A percentile compares a stretch with the other conserved stretches of the same genome.
Conservation (phyloP, 2,888 invertebrate species). For the Balanococcus diminutus region DNA sequence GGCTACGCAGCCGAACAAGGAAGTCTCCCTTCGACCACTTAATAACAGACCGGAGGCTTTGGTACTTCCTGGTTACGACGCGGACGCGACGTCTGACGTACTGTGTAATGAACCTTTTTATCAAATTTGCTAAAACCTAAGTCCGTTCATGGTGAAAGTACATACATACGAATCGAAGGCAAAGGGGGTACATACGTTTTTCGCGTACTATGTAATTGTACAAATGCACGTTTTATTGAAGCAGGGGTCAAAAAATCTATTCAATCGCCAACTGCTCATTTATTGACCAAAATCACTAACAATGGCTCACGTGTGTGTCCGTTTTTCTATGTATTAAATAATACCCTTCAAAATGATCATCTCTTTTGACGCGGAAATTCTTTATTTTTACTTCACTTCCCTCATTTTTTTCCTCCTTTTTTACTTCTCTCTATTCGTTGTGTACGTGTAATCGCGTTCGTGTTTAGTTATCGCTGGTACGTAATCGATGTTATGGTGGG, state of each 20-base stretch:
- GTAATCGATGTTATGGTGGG: constrained; percentile 41
- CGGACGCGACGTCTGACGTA: constrained; percentile 2
- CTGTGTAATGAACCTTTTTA: constrained; percentile 41
- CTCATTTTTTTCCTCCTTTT: constrained; percentile 32
- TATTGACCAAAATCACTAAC: constrained; percentile 55
- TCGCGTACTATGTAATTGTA: constrained; percentile 48
- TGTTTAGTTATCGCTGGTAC: constrained; percentile 6
- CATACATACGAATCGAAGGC: not conserved
- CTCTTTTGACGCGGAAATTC: constrained; percentile 55
- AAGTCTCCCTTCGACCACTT: constrained; percentile 38
- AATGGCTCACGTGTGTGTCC: constrained; percentile 54
- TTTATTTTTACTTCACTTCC: constrained; percentile 48
- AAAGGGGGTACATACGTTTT: constrained; percentile 9
- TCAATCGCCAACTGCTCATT: constrained; percentile 54
- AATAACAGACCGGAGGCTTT: constrained; percentile 15
- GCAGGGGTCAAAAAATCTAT: constrained; percentile 54
- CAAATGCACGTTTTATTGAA: constrained; percentile 49
- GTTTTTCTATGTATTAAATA: constrained; percentile 52
- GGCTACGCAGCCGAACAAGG: constrained; percentile 29
- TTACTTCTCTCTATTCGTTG: not conserved
- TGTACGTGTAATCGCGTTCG: not conserved
- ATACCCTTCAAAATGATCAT: constrained; percentile 55
- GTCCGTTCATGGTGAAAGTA: constrained; percentile 15
- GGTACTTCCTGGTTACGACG: constrained; percentile 32
- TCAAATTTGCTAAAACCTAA: constrained; percentile 28